A percentile compares a stretch with the other conserved stretches of the same genome.
Evolutionary conservation across 2,888 invertebrate species (phyloP).

Genomic region (Thelaira solivaga): DNA sequence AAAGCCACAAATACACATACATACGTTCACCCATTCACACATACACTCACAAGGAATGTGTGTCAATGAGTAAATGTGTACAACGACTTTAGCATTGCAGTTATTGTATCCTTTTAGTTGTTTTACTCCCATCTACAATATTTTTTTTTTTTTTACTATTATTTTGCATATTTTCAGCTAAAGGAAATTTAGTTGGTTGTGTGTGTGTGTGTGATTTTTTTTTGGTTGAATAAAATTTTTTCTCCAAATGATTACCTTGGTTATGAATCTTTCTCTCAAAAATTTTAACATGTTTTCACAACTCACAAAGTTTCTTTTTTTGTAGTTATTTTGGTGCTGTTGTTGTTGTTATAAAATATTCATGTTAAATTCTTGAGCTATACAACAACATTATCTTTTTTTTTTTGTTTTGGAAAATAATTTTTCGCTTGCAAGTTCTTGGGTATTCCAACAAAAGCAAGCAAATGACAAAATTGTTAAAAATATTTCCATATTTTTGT

Average conservation of each 20-base stretch:
- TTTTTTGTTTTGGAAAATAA: too few relatives aligned
- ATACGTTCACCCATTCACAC: not conserved
- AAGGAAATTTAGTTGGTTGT: constrained; percentile 19
- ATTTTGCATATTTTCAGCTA: constrained; percentile 32
- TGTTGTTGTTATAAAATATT: constrained; percentile 33
- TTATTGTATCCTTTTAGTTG: constrained; percentile 23
- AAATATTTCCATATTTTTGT: constrained; percentile 11
- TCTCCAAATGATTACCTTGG: constrained; percentile 41
- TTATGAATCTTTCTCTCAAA: constrained; percentile 43
- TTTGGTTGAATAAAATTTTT: not conserved
- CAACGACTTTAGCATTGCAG: not conserved
- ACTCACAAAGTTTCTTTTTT: constrained; percentile 7
- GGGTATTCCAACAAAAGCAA: constrained; percentile 5
- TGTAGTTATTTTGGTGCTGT: not conserved
- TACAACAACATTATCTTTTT: not conserved
- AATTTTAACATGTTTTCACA: constrained; percentile 37
- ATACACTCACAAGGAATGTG: not conserved
- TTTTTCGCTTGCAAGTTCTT: constrained; percentile 31
- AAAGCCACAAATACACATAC: constrained; percentile 17
- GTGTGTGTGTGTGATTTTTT: not conserved
- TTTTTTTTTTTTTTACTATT: not conserved
- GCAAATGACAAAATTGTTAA: constrained; percentile 17
- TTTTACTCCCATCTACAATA: constrained; percentile 1
- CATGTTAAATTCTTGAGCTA: constrained; percentile 30
- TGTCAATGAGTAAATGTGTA: constrained; percentile 19